These are phyloP conservation scores for Pseudorhombus dupliciocellatus DNA, from an alignment of 2,113 vertebrate genomes.

Conservation along the genomic window DNA sequence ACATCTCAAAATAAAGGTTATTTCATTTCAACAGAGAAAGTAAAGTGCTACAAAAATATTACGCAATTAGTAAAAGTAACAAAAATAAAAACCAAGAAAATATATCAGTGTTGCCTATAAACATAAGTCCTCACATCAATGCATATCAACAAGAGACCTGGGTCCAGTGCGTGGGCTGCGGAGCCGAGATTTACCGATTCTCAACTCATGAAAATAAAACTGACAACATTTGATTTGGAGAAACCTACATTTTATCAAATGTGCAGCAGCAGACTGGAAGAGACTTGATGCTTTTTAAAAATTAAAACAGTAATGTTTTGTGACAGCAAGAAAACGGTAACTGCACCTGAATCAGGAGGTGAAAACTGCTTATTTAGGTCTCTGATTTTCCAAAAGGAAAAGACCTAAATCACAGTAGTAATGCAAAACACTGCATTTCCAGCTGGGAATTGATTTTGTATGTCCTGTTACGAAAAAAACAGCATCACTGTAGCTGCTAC, in stretches of 20 bases:
- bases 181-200: constrained; percentile 9
- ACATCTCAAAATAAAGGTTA: constrained; percentile 38
- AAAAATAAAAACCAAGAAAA: constrained; percentile 48
- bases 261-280: not conserved
- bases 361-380: not conserved
- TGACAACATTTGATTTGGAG: not conserved
- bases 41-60: constrained; percentile 70
- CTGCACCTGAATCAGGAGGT: not conserved
- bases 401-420: too few species aligned
- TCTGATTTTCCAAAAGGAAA: too few species aligned
- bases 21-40: constrained; percentile 7
- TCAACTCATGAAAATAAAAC: not conserved
- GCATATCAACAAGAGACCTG: constrained; percentile 43
- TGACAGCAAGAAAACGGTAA: constrained; percentile 13
- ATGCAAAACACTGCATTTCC: too few species aligned
- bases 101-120: constrained; percentile 38
- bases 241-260: not conserved
- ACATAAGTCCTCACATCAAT: constrained; percentile 11
- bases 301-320: not conserved
- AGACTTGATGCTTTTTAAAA: not conserved
- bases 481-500: too few species aligned
- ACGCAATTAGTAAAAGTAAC: constrained; percentile 51
- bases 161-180: constrained; percentile 30
- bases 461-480: too few species aligned
- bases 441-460: too few species aligned